phyloP scores from a whole-genome alignment of 1,140 invertebrate species.

The Laupala kohalensis region DNA sequence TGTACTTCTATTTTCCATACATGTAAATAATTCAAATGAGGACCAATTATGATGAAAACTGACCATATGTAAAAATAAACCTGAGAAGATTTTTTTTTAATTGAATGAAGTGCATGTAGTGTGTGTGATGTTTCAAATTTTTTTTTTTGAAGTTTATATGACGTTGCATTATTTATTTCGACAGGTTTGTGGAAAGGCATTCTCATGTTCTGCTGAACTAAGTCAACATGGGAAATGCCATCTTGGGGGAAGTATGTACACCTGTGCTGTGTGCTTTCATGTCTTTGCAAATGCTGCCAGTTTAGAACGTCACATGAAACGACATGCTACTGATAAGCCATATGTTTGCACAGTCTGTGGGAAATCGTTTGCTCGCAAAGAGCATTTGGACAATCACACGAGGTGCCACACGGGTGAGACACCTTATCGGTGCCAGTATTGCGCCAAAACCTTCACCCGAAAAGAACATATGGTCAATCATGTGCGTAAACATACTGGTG shows the following conservation, averaged over 20 bases:
- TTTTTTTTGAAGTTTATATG: slow-evolving; percentile 2
- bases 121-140: neutral
- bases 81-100: neutral
- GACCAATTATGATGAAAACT: too few species aligned
- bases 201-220: slow-evolving; percentile 58
- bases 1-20: too few species aligned
- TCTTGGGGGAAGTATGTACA: slow-evolving; percentile 59
- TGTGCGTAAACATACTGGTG: slow-evolving; percentile 40
- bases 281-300: slow-evolving; percentile 57
- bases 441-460: slow-evolving; percentile 73
- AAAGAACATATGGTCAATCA: slow-evolving; percentile 41
- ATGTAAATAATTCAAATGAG: too few species aligned
- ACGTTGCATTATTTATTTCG: slow-evolving; percentile 7
- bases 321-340: slow-evolving; percentile 65
- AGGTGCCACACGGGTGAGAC: slow-evolving; percentile 28
- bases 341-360: slow-evolving; percentile 54
- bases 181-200: slow-evolving; percentile 61
- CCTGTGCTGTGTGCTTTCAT: slow-evolving; percentile 56
- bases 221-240: slow-evolving; percentile 69
- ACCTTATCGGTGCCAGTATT: slow-evolving; percentile 42
- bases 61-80: too few species aligned
- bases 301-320: slow-evolving; percentile 59
- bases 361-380: slow-evolving; percentile 19
- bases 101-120: neutral
- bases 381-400: slow-evolving; percentile 19